A percentile compares a stretch with the other conserved stretches of the same genome.
phyloP scores from a whole-genome alignment of 2,113 vertebrate species.

The Procavia capensis region DNA sequence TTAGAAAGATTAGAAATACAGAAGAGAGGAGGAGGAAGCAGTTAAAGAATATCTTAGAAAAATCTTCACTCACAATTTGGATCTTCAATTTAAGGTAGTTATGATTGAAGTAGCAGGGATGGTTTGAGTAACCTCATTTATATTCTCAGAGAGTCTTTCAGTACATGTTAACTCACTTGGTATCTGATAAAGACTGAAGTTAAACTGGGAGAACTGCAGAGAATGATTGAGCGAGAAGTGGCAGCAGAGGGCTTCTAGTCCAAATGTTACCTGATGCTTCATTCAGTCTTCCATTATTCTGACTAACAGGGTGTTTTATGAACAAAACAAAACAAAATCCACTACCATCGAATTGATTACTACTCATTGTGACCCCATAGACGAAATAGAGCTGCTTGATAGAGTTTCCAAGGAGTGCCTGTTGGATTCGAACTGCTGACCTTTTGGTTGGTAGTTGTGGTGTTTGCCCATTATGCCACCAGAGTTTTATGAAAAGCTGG shows the following conservation, averaged over 20 bases:
- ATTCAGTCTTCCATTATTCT: not conserved
- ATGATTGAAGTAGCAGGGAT: not conserved
- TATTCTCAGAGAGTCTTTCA: constrained; percentile 46
- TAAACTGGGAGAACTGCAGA: not conserved
- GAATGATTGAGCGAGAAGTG: not conserved
- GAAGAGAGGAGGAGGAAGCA: not conserved
- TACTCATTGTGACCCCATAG: no score
- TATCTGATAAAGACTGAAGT: constrained; percentile 15
- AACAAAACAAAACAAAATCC: no score
- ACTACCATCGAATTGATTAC: no score
- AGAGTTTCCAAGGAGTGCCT: no score
- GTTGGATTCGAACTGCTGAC: no score
- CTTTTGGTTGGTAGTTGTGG: no score
- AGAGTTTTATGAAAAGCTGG: not conserved
- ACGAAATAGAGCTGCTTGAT: no score
- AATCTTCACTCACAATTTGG: constrained; percentile 18
- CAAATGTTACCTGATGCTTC: not conserved
- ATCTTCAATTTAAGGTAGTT: constrained; percentile 44
- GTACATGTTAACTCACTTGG: not conserved
- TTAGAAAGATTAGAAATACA: constrained; percentile 29
- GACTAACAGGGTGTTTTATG: not conserved
- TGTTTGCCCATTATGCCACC: no score
- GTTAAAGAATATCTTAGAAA: constrained; percentile 49
- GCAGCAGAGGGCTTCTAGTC: not conserved
- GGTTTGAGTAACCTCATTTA: constrained; percentile 34